Evolutionary conservation across 2,797 vertebrate genomes (phyloP), one percentile per base, ranked within the genome.

Genomic region (Semaprochilodus insignis): DNA sequence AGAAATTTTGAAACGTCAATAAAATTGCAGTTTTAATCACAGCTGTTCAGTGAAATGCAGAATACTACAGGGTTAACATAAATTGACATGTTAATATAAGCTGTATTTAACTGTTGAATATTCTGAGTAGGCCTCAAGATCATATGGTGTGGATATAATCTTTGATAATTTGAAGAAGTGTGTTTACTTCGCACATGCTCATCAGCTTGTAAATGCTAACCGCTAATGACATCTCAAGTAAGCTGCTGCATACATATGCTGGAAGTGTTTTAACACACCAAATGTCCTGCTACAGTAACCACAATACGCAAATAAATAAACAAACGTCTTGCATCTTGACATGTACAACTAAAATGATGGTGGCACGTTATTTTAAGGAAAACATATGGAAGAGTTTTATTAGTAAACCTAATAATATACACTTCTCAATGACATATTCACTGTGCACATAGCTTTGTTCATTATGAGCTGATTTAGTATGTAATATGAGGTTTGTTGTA

Each of bases 181-280:
- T 77, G 81, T 82, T 82, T 77, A 27, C 66, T 77, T 82, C 66
- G 63, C 81, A 71, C 57, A 54, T 27, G 27, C 31, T 72, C 63
- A 19, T 4, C 81, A 72, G 59, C 57, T 70, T 72, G 66, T 65
- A 72, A 74, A 78, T 52, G 31, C 25, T 81, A 79, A 62, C 55
- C 51, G 71, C 11, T 86, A 76, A 67, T 71, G 62, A 60, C 65
- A 51, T 48, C 2, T 48, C 31, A 34, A 7, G 57, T 54, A 77
- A 80, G n/a, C 25, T 72, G 78, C 17, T 23, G 4, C 65, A 52
- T 27, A 66, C 77, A 34, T 69, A 57, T 72, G 66, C 25, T 52
- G 19, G 23, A 70, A 62, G 34, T 74, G 60, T 66, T 81, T 36
- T 72, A 80, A 76, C 19, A 60, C 63, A 81, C 27, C 27, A 44